Percentiles rank a stretch among this genome's conserved stretches.
Evolutionary conservation across 2,113 vertebrate species (phyloP).

Genomic region (Saccopteryx bilineata): DNA sequence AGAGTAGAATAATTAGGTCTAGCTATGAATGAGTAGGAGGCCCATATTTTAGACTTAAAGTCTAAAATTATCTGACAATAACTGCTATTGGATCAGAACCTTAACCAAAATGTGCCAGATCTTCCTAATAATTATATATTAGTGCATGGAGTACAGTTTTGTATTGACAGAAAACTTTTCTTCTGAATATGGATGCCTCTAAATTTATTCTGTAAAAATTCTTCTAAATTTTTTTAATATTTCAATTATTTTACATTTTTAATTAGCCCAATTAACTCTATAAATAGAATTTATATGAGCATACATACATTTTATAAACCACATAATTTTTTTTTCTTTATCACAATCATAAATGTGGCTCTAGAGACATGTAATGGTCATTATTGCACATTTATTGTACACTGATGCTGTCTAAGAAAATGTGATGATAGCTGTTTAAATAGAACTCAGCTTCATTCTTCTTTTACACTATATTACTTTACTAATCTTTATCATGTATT

Average conservation of each 20-base stretch:
- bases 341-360: background rate
- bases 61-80: background rate
- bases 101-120: background rate
- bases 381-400: background rate
- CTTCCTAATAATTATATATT: background rate
- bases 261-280: background rate
- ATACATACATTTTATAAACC: background rate
- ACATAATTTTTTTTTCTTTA: background rate
- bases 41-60: background rate
- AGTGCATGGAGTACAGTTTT: background rate
- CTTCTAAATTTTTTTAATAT: background rate
- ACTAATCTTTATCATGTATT: conserved; percentile 14
- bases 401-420: background rate
- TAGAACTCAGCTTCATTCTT: background rate
- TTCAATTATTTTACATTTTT: background rate
- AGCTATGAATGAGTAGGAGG: background rate
- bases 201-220: background rate
- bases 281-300: background rate
- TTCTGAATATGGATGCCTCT: background rate
- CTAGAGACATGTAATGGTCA: background rate
- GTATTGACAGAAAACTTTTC: background rate
- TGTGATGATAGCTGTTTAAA: background rate
- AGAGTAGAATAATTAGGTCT: background rate
- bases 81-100: background rate
- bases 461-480: background rate